Percentiles rank a stretch among this genome's conserved stretches.
phyloP scores from a whole-genome alignment of 2,888 invertebrate species.

The Ennomos erosarius region DNA sequence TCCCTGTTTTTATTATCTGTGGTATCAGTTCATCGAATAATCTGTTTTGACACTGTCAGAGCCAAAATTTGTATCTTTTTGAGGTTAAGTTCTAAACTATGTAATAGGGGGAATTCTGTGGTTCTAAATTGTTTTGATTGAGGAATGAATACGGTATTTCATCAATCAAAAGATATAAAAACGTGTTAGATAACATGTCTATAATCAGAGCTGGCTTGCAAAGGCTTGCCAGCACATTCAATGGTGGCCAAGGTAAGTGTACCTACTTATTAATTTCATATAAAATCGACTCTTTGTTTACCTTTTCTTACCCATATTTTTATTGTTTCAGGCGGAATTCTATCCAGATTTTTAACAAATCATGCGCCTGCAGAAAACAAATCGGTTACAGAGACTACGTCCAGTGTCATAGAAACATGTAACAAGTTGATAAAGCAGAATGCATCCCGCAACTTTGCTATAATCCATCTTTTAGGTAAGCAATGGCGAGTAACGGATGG shows the following conservation, averaged over 20 bases:
- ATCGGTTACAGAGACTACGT: conserved; percentile 57
- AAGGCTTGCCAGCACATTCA: conserved; percentile 60
- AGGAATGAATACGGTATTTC: neutral
- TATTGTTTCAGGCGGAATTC: conserved; percentile 62
- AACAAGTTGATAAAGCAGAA: conserved; percentile 86
- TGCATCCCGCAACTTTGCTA: conserved; percentile 90
- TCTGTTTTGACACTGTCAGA: no score
- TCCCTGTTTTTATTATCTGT: no score
- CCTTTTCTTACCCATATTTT: neutral
- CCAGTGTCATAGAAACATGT: conserved; percentile 86
- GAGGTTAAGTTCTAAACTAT: conserved; percentile 17
- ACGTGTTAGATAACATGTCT: conserved; percentile 49
- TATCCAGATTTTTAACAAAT: conserved; percentile 69
- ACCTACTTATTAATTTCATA: conserved; percentile 1
- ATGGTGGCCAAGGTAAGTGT: conserved; percentile 58
- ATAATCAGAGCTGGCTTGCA: conserved; percentile 69
- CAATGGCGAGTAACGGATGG: conserved; percentile 94
- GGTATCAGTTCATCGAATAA: no score
- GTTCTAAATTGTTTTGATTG: conserved; percentile 19
- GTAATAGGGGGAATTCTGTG: no score
- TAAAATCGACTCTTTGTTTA: neutral
- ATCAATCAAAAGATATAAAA: neutral
- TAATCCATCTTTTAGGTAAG: conserved; percentile 92
- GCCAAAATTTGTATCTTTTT: no score
- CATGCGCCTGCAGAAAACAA: conserved; percentile 56